phyloP scores from a whole-genome alignment of 2,797 vertebrate species.

The Phalanger gymnotis region DNA sequence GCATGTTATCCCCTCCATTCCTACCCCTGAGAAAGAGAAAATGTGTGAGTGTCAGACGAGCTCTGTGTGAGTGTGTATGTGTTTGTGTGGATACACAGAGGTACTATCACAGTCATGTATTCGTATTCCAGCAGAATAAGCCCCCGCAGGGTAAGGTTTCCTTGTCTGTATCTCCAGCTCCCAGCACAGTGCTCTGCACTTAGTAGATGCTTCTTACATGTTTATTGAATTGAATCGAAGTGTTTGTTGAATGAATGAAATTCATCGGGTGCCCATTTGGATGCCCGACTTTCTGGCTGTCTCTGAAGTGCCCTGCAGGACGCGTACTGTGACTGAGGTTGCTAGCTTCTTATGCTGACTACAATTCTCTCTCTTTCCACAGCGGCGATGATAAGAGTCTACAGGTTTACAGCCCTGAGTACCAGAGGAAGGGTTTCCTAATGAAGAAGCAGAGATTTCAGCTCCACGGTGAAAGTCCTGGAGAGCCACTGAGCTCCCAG shows the following conservation, averaged over 20 bases:
- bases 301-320: background rate
- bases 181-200: background rate
- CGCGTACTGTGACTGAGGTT: background rate
- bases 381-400: background rate
- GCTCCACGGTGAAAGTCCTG: background rate
- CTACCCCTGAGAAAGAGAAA: background rate
- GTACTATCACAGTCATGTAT: background rate
- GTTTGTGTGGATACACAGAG: background rate
- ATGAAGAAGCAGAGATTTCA: background rate
- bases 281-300: background rate
- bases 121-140: background rate
- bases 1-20: background rate
- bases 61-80: background rate
- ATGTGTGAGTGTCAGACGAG: background rate
- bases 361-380: background rate
- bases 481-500: background rate
- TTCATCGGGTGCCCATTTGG: background rate
- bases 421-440: background rate
- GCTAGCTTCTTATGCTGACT: background rate
- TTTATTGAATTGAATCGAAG: background rate
- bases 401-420: background rate
- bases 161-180: background rate
- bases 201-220: background rate
- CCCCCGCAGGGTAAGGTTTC: background rate
- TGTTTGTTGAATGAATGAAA: background rate